These are phyloP conservation scores for Xylota sylvarum DNA, from an alignment of 2,888 invertebrate genomes.

Conservation along the genomic window DNA sequence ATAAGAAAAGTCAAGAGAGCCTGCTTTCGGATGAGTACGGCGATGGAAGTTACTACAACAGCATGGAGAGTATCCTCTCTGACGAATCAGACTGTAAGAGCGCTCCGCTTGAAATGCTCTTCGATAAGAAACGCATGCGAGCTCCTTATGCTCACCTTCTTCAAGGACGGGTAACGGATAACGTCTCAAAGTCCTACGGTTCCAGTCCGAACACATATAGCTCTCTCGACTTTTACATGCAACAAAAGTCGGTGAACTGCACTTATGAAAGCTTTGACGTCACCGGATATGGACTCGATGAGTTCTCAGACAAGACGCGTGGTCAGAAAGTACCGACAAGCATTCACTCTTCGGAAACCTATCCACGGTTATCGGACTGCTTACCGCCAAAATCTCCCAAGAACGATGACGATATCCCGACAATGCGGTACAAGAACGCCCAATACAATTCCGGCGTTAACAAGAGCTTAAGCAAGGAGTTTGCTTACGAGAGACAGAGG, in stretches of 20 bases:
- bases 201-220: constrained; percentile 88
- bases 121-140: constrained; percentile 83
- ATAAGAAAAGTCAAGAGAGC: constrained; percentile 90
- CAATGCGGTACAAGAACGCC: constrained; percentile 83
- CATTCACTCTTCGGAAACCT: constrained; percentile 83
- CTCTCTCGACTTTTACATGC: constrained; percentile 86
- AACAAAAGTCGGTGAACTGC: constrained; percentile 78
- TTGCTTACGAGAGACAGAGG: constrained; percentile 83
- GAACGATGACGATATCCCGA: constrained; percentile 83
- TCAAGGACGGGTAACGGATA: constrained; percentile 85
- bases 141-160: constrained; percentile 76
- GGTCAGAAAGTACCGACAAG: constrained; percentile 36
- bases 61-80: constrained; percentile 92
- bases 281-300: constrained; percentile 82
- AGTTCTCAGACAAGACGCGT: constrained; percentile 77
- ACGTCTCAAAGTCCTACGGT: constrained; percentile 87
- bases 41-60: constrained; percentile 89
- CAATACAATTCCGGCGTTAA: constrained; percentile 84
- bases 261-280: constrained; percentile 85
- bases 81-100: constrained; percentile 93
- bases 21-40: constrained; percentile 88
- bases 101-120: constrained; percentile 90
- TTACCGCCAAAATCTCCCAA: constrained; percentile 72
- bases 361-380: constrained; percentile 80
- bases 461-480: constrained; percentile 84